phyloP scores from a whole-genome alignment of 2,113 vertebrate genomes.

The Pseudorectes ferrugineus region DNA sequence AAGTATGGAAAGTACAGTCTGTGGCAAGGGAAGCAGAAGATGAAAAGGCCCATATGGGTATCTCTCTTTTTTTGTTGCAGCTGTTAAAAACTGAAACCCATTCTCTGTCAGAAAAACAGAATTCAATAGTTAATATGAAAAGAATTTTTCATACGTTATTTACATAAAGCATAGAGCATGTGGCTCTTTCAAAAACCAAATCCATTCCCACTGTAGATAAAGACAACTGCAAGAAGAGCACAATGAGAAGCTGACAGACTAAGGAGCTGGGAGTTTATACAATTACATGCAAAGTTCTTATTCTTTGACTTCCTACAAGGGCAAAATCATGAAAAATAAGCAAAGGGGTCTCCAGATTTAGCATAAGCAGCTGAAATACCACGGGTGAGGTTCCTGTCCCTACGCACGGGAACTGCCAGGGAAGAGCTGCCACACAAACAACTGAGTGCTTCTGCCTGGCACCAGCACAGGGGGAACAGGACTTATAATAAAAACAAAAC shows the following conservation, averaged over 20 bases:
- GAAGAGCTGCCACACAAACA: not conserved
- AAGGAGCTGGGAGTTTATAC: not conserved
- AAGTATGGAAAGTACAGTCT: slow-evolving; percentile 56
- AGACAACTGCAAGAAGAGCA: not conserved
- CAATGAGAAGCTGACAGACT: not conserved
- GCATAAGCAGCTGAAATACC: not conserved
- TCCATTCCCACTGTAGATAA: not conserved
- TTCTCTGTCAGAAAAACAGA: slow-evolving; percentile 33
- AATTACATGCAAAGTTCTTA: not conserved
- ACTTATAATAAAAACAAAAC: not conserved
- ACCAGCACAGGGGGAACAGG: accelerated
- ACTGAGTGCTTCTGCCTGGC: not conserved
- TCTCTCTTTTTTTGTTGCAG: not conserved
- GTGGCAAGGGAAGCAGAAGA: slow-evolving; percentile 24
- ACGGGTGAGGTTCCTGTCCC: not conserved
- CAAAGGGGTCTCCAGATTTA: not conserved
- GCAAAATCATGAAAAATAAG: not conserved
- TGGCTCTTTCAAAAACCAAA: not conserved
- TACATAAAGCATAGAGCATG: not conserved
- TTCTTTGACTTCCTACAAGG: not conserved
- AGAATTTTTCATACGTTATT: not conserved
- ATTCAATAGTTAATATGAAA: not conserved
- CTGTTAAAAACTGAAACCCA: slow-evolving; percentile 30
- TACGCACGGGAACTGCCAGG: not conserved
- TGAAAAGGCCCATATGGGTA: slow-evolving; percentile 56